Base-by-base conservation (phyloP, 2,113 vertebrate genomes). In the Riparia riparia region DNA sequence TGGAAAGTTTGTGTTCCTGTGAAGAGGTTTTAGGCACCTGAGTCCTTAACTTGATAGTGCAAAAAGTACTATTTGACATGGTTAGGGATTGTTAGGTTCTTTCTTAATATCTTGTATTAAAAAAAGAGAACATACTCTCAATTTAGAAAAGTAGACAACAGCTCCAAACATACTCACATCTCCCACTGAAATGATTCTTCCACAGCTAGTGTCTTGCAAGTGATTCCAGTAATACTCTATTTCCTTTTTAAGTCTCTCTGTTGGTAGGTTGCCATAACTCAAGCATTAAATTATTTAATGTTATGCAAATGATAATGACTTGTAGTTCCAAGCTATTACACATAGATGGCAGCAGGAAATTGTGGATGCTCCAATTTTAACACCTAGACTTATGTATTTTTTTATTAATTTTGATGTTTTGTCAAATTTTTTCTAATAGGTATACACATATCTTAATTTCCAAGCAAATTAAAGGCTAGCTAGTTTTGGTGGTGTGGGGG, bases 261-360 rank as follows among this genome's bases (percentile, higher is more conserved):
- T 5, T 63, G 19, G 7, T 54, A 70, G 34, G 39, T 68, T 64
- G 17, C 28, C 61, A 53, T 56, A n/a, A 47, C 6, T 85, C 14
- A 71, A 86, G 26, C 14, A 10, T 6, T 54, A 60, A 56, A 66
- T 58, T 63, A 71, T n/a, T 78, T 74, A 70, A 68, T 42, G 3
- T 41, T 56, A 83, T 44, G 68, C 39, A 54, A 96, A 91, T 29
- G 1, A 13, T 17, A 72, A 47, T 7, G 17, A 54, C 1, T 42
- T 92, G 90, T 49, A 90, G 34, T 88, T 94, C 90, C 80, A 74
- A 45, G 5, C 1, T 37, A 19, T 42, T 63, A 88, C 85, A 94
- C 88, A 96, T 68, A 96, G 93, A 95, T 96, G 95, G 90, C 88
- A 90, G 56, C 73, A 95, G 71, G 8, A 96, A 73, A 80, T 95